Percentiles rank a stretch among this genome's conserved stretches.
phyloP scores from a whole-genome alignment of 2,113 vertebrate species.

The Pelecanus crispus region DNA sequence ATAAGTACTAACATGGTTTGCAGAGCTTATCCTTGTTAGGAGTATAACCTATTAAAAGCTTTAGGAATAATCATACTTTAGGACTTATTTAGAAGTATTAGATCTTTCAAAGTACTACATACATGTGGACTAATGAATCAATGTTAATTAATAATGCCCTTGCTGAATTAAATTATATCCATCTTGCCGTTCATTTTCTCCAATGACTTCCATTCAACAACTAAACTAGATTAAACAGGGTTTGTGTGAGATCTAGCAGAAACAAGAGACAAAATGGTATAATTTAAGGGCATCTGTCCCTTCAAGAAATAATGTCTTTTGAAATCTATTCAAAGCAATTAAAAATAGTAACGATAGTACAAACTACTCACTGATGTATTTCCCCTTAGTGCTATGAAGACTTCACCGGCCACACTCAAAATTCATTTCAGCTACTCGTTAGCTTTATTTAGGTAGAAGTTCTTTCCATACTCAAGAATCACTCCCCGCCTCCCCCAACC shows the following conservation, averaged over 20 bases:
- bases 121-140: background rate
- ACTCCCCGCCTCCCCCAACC: fast-evolving
- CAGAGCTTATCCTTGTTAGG: background rate
- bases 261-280: background rate
- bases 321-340: background rate
- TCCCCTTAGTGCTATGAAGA: background rate
- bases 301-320: background rate
- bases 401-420: background rate
- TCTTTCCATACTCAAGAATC: background rate
- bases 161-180: background rate
- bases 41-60: slow-evolving; percentile 7
- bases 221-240: background rate
- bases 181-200: background rate
- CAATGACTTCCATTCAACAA: background rate
- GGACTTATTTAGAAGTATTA: background rate
- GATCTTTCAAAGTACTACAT: background rate
- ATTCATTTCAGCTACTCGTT: background rate
- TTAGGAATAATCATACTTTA: slow-evolving; percentile 7
- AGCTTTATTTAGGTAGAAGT: background rate
- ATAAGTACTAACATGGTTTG: background rate
- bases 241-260: background rate
- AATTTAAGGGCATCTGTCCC: background rate
- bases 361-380: background rate
- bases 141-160: background rate
- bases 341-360: background rate